These are phyloP conservation scores for Montipora foliosa DNA, from an alignment of 64 coral and sea anemone genomes.

Conservation along the genomic window DNA sequence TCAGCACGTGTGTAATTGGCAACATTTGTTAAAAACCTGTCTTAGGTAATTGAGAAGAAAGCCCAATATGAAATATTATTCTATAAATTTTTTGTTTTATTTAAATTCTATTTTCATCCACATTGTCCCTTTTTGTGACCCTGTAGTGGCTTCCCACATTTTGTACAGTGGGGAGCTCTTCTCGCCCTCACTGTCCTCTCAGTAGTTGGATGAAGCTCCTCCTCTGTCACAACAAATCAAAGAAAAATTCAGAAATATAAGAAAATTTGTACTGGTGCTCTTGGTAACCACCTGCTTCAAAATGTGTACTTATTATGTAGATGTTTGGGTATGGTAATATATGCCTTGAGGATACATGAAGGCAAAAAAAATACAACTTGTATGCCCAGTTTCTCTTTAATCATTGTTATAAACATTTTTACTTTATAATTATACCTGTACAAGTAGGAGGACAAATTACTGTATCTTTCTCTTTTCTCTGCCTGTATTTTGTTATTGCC, in stretches of 20 bases:
- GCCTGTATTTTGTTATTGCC: conserved; percentile 41
- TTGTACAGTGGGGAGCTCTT: conserved; percentile 35
- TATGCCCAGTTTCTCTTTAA: not conserved
- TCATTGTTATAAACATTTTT: not conserved
- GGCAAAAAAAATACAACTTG: not conserved
- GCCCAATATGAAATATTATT: not conserved
- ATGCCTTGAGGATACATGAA: not conserved
- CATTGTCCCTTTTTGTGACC: conserved; percentile 60
- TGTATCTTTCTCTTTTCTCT: conserved; percentile 52
- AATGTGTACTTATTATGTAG: conserved; percentile 14
- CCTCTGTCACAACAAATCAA: conserved; percentile 42
- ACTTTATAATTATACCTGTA: conserved; percentile 2
- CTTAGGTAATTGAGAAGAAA: not conserved
- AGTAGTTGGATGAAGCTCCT: not conserved
- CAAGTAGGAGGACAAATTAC: conserved; percentile 54
- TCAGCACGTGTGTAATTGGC: not conserved
- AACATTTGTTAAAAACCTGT: not conserved
- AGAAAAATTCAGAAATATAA: conserved; percentile 31
- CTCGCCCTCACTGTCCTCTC: not conserved
- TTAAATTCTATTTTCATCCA: not conserved
- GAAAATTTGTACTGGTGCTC: not conserved
- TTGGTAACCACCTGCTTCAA: not conserved
- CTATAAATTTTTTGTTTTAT: not conserved
- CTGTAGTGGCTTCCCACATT: conserved; percentile 21
- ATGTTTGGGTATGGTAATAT: not conserved